A percentile compares a stretch with the other conserved stretches of the same genome.
Evolutionary conservation across 2,113 vertebrate species (phyloP).

Genomic region (Dasyurus viverrinus): DNA sequence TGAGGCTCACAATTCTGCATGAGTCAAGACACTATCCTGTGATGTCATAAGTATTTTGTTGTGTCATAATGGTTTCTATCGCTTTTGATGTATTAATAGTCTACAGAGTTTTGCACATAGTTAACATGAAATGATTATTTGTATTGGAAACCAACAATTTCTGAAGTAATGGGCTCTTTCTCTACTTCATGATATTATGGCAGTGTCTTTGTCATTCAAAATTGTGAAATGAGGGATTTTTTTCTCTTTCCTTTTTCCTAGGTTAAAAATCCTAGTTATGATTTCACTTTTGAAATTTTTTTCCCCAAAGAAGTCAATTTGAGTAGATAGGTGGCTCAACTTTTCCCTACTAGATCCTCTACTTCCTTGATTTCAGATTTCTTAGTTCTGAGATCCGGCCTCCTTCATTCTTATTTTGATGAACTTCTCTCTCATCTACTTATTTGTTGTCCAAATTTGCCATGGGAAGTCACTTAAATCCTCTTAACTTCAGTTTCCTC

Average conservation of each 20-base stretch:
- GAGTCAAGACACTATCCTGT: background rate
- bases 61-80: too few species aligned
- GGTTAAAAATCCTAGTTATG: background rate
- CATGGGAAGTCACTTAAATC: background rate
- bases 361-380: background rate
- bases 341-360: background rate
- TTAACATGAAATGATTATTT: background rate
- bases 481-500: background rate
- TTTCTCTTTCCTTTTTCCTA: background rate
- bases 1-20: background rate
- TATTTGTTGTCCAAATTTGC: too few species aligned
- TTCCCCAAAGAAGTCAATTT: background rate
- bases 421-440: background rate
- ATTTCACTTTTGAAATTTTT: background rate
- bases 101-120: background rate
- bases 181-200: background rate
- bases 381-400: background rate
- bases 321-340: background rate
- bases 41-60: background rate
- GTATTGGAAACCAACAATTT: background rate
- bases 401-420: background rate
- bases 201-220: background rate
- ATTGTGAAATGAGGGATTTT: background rate
- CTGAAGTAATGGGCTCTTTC: background rate
- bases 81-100: background rate